Base-by-base conservation (phyloP, 2,888 invertebrate species). In the Lycaena phlaeas region DNA sequence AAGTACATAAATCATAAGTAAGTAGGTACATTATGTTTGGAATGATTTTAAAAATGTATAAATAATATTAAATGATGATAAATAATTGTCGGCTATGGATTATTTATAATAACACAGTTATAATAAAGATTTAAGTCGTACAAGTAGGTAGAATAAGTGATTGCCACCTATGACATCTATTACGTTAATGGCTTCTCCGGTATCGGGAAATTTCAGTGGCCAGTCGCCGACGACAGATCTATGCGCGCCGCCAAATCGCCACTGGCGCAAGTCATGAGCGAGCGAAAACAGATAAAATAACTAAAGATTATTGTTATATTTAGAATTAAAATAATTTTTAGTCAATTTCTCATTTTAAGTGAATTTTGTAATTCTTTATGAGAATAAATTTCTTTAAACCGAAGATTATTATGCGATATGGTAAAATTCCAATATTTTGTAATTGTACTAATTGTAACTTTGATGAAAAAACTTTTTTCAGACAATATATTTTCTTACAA, bases 91-190 rank as follows among this genome's bases (percentile, higher is more conserved):
- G 11, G 22, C 9, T 10, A n/a, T 9, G 3, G 34, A n/a, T 22
- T 34, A 34, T 34, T 34, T 18, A 34, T 22, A 34, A 34, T 22
- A 22, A 34, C 22, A 18, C 22, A 18, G 34, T 22, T 34, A 4
- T 22, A 14, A 29, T 14, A 34, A 18, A 36, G 22, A 37, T 38
- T 36, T 46, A 41, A 50, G 42, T 34, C 31, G 29, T 30, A 44
- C 39, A 44, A 54, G 58, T 59, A 63, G 52, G 46, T 50, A 51
- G 52, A 51, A 52, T 66, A 59, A 71, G 54, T 58, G 56, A 68
- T 65, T 48, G 59, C 50, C 59, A 56, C 59, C 59, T 62, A 50
- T 61, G 64, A 64, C 64, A 54, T 55, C 66, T 62, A 68, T 72
- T 59, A 70, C 53, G 64, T 67, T 69, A 75, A 73, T 71, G 57